A percentile compares a stretch with the other conserved stretches of the same genome.
phyloP scores from a whole-genome alignment of 1,140 invertebrate species.

The Euura lappo region DNA sequence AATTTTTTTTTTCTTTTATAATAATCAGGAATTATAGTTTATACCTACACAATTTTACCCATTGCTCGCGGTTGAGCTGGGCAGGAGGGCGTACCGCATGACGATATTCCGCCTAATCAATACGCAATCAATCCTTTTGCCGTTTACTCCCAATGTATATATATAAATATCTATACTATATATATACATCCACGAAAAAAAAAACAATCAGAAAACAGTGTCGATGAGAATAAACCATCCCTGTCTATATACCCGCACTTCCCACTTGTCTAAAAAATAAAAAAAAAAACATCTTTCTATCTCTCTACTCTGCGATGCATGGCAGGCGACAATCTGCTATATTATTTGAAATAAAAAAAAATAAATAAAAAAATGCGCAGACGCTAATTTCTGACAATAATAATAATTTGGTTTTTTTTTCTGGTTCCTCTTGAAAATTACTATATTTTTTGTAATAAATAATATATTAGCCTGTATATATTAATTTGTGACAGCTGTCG shows the following conservation, averaged over 20 bases:
- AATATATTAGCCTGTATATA: not conserved
- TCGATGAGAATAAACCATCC: no score
- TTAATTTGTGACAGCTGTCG: slow-evolving; percentile 47
- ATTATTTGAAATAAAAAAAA: no score
- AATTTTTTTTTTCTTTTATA: not conserved
- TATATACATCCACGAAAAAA: not conserved
- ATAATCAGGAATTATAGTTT: not conserved
- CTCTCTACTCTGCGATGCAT: slow-evolving; percentile 29
- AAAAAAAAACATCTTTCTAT: not conserved
- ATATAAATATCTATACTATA: no score
- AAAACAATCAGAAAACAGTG: not conserved
- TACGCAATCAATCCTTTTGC: not conserved
- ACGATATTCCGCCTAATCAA: not conserved
- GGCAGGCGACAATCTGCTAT: slow-evolving; percentile 6
- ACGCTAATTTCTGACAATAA: slow-evolving; percentile 22
- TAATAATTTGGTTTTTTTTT: slow-evolving; percentile 11
- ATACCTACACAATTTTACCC: not conserved
- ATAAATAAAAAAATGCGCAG: not conserved
- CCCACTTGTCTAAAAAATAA: not conserved
- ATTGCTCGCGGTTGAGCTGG: slow-evolving; percentile 28
- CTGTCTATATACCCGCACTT: no score
- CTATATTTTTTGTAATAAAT: not conserved
- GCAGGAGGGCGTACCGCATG: slow-evolving; percentile 45
- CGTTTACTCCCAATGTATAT: not conserved
- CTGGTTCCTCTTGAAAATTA: not conserved